Evolutionary conservation across 2,888 invertebrate species (phyloP), one percentile per base, ranked within the genome.

Genomic region (Agonopterix heracliana): DNA sequence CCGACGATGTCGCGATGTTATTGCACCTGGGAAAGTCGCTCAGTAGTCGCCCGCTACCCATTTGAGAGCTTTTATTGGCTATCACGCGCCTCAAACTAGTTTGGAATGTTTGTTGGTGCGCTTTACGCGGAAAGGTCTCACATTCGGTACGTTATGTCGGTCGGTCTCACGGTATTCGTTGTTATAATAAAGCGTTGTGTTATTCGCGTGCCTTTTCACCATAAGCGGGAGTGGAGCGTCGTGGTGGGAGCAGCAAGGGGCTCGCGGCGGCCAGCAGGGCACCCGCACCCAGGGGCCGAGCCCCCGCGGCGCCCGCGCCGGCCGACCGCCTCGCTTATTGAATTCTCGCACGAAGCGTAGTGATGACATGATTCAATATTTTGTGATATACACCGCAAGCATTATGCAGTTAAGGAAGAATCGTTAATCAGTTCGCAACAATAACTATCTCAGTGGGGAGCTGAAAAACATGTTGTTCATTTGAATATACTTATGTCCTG

Each of bases 61-160:
- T 84, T 84, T 74, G 66, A 66, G 68, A 67, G 73, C 75, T 75
- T 82, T 86, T 86, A 86, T 84, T 81, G 78, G 74, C 83, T 81
- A 82, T 84, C 81, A 82, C 61, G 74, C 69, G 74, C 75, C 73
- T 75, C 71, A 81, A 83, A 85, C 85, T 77, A 79, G 86, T 85
- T 84, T 83, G 59, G 68, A 81, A 83, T 77, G 76, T 70, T 61
- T 73, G 66, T 76, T 78, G 74, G 80, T 81, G 74, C 66, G 71
- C 65, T 71, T 74, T 83, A 80, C 78, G 70, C 64, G 72, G 79
- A 83, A 81, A 65, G 59, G 68, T 65, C 67, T 67, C 61, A 68
- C 67, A 70, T 73, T 69, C 70, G 64, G 57, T 59, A 64, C 56
- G 64, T 76, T 74, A 77, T 71, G 68, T 64, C 54, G 62, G 54